Evolutionary conservation across 30 jellyfish, hydroid and myxozoan species (phyloP).

Genomic region (Turritopsis rubra): DNA sequence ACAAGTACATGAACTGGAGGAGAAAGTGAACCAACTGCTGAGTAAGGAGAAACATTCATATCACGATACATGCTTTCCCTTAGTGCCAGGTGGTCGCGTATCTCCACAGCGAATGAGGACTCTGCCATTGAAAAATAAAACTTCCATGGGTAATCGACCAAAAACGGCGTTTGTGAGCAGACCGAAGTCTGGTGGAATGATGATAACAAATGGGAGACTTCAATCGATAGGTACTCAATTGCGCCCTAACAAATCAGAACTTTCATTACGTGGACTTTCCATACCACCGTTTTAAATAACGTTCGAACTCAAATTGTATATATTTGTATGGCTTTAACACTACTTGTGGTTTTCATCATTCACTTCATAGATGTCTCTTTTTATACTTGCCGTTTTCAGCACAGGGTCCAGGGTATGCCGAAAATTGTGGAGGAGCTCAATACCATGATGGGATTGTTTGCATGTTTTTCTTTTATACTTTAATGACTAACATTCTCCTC

Average conservation of each 20-base stretch:
- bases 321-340: too few species aligned
- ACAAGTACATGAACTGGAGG: constrained; percentile 36
- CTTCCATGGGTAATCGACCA: not conserved
- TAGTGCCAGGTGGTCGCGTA: constrained; percentile 74
- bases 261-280: not conserved
- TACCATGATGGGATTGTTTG: too few species aligned
- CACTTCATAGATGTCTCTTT: too few species aligned
- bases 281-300: not conserved
- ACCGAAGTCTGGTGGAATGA: not conserved
- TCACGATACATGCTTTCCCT: constrained; percentile 67
- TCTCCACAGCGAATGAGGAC: constrained; percentile 46
- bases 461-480: too few species aligned
- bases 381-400: too few species aligned
- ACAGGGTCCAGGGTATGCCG: too few species aligned
- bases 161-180: not conserved
- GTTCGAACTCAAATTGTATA: too few species aligned
- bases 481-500: too few species aligned
- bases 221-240: not conserved
- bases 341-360: too few species aligned
- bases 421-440: too few species aligned
- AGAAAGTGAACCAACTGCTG: not conserved
- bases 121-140: not conserved
- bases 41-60: constrained; percentile 29
- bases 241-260: not conserved
- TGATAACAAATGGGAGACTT: not conserved